Percentiles rank a stretch among this genome's conserved stretches.
Evolutionary conservation across 2,888 invertebrate species (phyloP).

Genomic region (Elgonia sp.): DNA sequence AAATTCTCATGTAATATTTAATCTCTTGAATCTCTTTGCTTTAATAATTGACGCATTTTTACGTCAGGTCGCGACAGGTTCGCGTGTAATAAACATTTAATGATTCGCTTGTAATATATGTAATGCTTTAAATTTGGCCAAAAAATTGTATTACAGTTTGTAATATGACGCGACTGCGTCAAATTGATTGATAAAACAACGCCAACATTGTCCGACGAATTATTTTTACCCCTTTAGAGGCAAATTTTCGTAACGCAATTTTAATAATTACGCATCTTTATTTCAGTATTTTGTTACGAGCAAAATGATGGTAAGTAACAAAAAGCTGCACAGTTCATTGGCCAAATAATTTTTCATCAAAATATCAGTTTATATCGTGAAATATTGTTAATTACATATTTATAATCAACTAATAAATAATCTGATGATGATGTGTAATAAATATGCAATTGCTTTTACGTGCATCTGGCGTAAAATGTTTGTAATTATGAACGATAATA

Average conservation of each 20-base stretch:
- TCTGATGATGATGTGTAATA: neutral
- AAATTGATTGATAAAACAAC: conserved; percentile 37
- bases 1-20: conserved; percentile 64
- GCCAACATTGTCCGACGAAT: conserved; percentile 17
- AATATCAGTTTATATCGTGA: neutral
- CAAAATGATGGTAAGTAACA: neutral
- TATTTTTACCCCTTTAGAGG: conserved; percentile 22
- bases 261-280: conserved; percentile 38
- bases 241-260: conserved; percentile 32
- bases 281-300: neutral
- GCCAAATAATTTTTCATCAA: neutral
- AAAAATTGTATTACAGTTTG: conserved; percentile 21
- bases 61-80: conserved; percentile 17
- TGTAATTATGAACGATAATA: too few relatives aligned
- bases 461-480: too few relatives aligned
- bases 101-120: conserved; percentile 51
- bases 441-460: neutral
- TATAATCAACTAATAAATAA: too few relatives aligned
- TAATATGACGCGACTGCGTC: conserved; percentile 2
- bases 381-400: conserved; percentile 7
- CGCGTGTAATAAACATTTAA: conserved; percentile 39
- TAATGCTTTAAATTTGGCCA: conserved; percentile 44
- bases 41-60: conserved; percentile 65
- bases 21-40: conserved; percentile 50
- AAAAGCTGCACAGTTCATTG: neutral